phyloP scores from a whole-genome alignment of 2,888 invertebrate genomes.

The Cryptocephalus primarius region DNA sequence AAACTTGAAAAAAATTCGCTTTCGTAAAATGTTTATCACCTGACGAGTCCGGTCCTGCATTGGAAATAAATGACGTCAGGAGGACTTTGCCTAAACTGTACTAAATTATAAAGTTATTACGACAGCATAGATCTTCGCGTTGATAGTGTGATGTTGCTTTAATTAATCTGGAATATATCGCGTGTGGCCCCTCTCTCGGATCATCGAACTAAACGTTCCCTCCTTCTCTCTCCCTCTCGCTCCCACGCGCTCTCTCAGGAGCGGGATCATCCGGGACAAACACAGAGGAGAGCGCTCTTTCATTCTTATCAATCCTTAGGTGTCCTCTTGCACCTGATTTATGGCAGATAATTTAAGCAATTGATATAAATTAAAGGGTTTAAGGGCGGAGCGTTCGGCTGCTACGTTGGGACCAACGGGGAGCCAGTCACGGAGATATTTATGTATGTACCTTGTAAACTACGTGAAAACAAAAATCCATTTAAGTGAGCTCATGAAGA shows the following conservation, averaged over 20 bases:
- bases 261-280: conserved; percentile 2
- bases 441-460: no score
- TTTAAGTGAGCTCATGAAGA: no score
- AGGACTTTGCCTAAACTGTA: conserved; percentile 30
- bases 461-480: no score
- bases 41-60: background rate
- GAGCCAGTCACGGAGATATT: no score
- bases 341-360: background rate
- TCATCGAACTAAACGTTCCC: conserved; percentile 9
- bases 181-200: conserved; percentile 23
- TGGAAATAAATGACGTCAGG: conserved; percentile 1
- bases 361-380: background rate
- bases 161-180: conserved; percentile 39
- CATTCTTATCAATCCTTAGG: conserved; percentile 16
- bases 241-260: conserved; percentile 2
- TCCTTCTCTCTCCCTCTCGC: conserved; percentile 5
- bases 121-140: conserved; percentile 39
- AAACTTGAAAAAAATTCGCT: no score
- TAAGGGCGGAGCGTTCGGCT: no score
- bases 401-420: no score
- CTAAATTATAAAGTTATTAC: conserved; percentile 44
- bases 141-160: conserved; percentile 42
- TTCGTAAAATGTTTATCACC: no score
- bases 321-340: conserved; percentile 1
- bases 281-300: conserved; percentile 6